phyloP scores from a whole-genome alignment of 2,797 vertebrate genomes.

The Calcarius lapponicus region DNA sequence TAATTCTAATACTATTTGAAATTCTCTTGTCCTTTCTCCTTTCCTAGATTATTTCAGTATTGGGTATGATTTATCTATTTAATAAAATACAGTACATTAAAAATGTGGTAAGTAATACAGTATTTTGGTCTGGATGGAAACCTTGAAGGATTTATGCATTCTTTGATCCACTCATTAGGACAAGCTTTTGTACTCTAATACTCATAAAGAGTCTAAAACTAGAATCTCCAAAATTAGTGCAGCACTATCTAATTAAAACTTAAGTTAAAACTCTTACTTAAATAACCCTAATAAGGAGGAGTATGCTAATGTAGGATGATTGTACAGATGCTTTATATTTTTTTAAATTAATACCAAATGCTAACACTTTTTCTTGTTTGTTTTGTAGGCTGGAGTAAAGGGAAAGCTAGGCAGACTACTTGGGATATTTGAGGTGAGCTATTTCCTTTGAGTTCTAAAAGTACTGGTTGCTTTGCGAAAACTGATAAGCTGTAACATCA shows the following conservation, averaged over 20 bases:
- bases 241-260: background rate
- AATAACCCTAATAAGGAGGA: background rate
- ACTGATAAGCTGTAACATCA: background rate
- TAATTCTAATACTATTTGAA: background rate
- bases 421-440: constrained; percentile 97
- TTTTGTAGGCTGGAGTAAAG: constrained; percentile 92
- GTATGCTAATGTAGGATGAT: background rate
- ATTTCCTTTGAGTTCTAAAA: background rate
- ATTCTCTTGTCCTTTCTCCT: background rate
- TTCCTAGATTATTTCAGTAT: background rate
- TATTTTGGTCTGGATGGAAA: background rate
- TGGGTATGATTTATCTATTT: background rate
- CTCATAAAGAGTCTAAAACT: background rate
- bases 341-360: background rate
- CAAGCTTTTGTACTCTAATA: background rate
- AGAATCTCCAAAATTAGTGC: background rate
- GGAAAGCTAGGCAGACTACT: constrained; percentile 94
- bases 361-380: constrained; percentile 9
- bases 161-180: background rate
- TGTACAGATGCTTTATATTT: background rate
- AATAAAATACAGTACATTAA: background rate
- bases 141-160: background rate
- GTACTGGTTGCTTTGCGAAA: background rate
- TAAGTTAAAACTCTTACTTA: background rate
- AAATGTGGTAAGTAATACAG: background rate